These are phyloP conservation scores for Vulpes vulpes DNA, from an alignment of 2,113 vertebrate species.

Conservation along the genomic window DNA sequence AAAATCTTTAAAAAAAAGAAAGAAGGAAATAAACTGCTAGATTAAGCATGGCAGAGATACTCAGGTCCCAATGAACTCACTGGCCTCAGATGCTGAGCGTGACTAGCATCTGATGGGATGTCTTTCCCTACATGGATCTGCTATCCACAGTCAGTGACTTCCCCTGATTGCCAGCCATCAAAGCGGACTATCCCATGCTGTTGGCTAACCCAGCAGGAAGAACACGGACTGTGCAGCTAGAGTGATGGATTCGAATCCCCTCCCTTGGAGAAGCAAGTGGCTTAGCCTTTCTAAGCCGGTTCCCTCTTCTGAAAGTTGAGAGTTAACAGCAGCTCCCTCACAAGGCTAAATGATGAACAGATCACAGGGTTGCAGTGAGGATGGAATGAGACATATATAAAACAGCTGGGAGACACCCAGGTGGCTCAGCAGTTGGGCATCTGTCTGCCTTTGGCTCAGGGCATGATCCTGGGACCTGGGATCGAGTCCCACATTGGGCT, in stretches of 20 bases:
- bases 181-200: background rate
- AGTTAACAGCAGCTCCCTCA: background rate
- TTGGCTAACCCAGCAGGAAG: background rate
- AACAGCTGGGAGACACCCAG: too few species aligned
- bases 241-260: background rate
- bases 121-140: background rate
- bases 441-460: too few species aligned
- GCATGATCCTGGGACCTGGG: too few species aligned
- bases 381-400: background rate
- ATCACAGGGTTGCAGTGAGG: background rate
- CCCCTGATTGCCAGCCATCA: background rate
- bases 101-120: background rate
- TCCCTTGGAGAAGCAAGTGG: background rate
- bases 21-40: background rate
- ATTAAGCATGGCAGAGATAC: background rate
- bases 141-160: background rate
- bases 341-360: background rate
- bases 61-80: background rate
- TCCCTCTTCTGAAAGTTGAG: background rate
- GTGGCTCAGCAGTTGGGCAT: too few species aligned
- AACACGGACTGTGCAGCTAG: accelerated
- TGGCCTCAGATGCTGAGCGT: background rate
- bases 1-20: too few species aligned
- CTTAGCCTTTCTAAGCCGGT: background rate
- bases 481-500: too few species aligned